Percentiles rank a stretch among this genome's conserved stretches.
Evolutionary conservation across 1,140 invertebrate species (phyloP).

Genomic region (Temnothorax curvispinosus): DNA sequence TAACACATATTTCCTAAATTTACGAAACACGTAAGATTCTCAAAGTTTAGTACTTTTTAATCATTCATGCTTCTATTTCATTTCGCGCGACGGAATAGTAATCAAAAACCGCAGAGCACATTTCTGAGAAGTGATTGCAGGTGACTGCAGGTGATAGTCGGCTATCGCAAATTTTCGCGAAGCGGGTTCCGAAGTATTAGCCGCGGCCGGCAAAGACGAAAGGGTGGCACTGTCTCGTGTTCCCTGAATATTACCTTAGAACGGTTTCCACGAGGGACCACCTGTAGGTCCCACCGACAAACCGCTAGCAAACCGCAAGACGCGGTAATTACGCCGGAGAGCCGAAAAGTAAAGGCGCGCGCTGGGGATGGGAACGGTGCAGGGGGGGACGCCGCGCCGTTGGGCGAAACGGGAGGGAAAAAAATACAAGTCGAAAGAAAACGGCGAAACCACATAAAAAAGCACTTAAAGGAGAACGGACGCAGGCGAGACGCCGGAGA

Average conservation of each 20-base stretch:
- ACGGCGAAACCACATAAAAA: conserved; percentile 82
- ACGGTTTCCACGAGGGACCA: conserved; percentile 70
- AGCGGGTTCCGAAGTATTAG: not conserved
- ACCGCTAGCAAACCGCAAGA: conserved; percentile 79
- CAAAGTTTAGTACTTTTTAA: not conserved
- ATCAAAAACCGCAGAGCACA: not conserved
- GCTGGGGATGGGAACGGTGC: not conserved
- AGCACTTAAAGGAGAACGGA: conserved; percentile 78
- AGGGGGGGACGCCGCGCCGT: conserved; percentile 45
- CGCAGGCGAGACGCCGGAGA: conserved; percentile 12
- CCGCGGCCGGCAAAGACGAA: conserved; percentile 29
- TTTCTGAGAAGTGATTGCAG: not conserved
- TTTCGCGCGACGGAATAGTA: not conserved
- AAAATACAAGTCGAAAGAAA: conserved; percentile 79
- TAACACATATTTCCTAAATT: not conserved
- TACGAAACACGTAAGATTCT: not conserved
- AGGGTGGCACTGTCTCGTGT: conserved; percentile 49
- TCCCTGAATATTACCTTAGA: conserved; percentile 52
- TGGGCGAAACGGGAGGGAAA: conserved; percentile 63
- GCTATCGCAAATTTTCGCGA: conserved; percentile 34
- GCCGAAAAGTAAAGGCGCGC: conserved; percentile 69
- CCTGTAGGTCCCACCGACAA: conserved; percentile 74
- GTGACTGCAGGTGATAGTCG: not conserved
- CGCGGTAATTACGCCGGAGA: conserved; percentile 77
- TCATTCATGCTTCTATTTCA: not conserved